phyloP scores from a whole-genome alignment of 2,888 invertebrate species.

The Chorisops tibialis region DNA sequence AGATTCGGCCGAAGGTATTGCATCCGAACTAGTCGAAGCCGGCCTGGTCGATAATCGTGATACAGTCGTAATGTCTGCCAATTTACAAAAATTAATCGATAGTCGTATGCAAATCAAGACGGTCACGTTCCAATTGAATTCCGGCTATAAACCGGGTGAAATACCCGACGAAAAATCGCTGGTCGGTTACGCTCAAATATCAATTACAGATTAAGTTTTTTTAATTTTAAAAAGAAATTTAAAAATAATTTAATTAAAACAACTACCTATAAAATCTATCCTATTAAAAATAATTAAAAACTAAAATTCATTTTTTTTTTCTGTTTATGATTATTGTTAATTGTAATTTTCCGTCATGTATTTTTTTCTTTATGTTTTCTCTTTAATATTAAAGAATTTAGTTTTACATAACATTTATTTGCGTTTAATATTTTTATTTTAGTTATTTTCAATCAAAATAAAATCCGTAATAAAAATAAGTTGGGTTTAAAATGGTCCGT shows the following conservation, averaged over 20 bases:
- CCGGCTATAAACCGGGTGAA: constrained; percentile 69
- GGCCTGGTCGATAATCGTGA: constrained; percentile 91
- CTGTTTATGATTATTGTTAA: not conserved
- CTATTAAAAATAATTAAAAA: too few relatives aligned
- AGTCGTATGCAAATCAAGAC: constrained; percentile 64
- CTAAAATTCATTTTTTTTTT: not conserved
- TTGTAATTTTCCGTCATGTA: not conserved
- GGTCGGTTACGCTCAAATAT: constrained; percentile 96
- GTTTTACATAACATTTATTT: not conserved
- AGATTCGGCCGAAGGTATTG: constrained; percentile 89
- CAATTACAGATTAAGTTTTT: constrained; percentile 75
- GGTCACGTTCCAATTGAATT: constrained; percentile 83
- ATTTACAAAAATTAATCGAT: constrained; percentile 87
- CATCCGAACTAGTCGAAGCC: constrained; percentile 89
- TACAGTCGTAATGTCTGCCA: constrained; percentile 85
- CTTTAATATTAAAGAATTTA: not conserved
- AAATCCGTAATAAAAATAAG: not conserved
- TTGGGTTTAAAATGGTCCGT: not conserved
- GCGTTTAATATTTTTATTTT: not conserved
- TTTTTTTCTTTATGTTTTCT: not conserved
- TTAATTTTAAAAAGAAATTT: constrained; percentile 11
- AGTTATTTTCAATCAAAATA: not conserved
- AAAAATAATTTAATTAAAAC: not conserved
- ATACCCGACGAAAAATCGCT: constrained; percentile 91
- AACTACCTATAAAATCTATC: too few relatives aligned